A percentile compares a stretch with the other conserved stretches of the same genome.
These are phyloP conservation scores for Xiphorhynchus elegans DNA, from an alignment of 2,113 vertebrate species.

Conservation along the genomic window DNA sequence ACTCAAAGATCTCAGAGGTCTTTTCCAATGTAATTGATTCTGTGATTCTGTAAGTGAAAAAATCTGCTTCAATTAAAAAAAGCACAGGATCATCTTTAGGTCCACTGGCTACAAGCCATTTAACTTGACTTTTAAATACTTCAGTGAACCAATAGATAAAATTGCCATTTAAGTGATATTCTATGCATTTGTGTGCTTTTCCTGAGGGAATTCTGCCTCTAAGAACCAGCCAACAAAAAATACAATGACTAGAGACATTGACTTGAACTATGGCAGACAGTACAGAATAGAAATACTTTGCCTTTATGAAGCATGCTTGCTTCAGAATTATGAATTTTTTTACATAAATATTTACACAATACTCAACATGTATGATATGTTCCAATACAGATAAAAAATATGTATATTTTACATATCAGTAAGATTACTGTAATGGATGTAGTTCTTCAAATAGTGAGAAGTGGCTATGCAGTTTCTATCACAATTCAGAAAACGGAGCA, in stretches of 20 bases:
- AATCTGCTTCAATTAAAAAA: not conserved
- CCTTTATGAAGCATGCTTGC: not conserved
- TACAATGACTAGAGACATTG: not conserved
- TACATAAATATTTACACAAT: not conserved
- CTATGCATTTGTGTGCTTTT: not conserved
- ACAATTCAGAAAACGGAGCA: not conserved
- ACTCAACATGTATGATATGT: not conserved
- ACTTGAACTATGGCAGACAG: not conserved
- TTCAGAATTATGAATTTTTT: not conserved
- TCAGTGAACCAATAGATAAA: not conserved
- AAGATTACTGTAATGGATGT: not conserved
- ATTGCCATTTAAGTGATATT: not conserved
- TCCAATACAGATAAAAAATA: not conserved
- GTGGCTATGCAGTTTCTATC: not conserved
- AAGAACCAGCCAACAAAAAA: not conserved
- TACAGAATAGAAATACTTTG: not conserved
- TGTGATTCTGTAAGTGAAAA: not conserved
- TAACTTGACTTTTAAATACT: not conserved
- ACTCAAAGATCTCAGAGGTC: not conserved
- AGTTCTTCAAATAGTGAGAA: not conserved
- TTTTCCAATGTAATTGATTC: not conserved
- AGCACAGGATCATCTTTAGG: not conserved
- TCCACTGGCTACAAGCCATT: not conserved
- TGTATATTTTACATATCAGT: not conserved
- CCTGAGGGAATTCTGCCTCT: not conserved